A percentile compares a stretch with the other conserved stretches of the same genome.
These are phyloP conservation scores for Cosmorhoe ocellata DNA, from an alignment of 2,888 invertebrate species.

Conservation along the genomic window DNA sequence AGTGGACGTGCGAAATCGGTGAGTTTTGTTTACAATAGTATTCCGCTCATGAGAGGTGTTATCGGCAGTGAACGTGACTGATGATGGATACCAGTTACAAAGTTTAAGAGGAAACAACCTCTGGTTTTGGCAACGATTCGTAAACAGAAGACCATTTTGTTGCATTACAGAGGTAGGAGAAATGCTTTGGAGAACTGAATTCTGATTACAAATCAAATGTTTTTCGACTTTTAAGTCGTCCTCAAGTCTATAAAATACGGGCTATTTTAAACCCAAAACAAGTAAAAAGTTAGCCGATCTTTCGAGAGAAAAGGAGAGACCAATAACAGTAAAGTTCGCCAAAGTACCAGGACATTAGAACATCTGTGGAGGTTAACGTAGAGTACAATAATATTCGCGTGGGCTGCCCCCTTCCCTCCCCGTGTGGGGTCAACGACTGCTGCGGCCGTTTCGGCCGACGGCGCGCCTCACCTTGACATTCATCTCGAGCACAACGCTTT, in stretches of 20 bases:
- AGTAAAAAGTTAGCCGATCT: slow-evolving; percentile 9
- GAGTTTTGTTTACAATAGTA: slow-evolving; percentile 10
- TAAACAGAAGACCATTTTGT: slow-evolving; percentile 45
- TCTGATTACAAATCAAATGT: background rate
- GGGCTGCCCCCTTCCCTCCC: slow-evolving; percentile 64
- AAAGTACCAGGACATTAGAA: slow-evolving; percentile 70
- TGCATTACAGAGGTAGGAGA: background rate
- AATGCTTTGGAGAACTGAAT: background rate
- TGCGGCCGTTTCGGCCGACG: slow-evolving; percentile 78
- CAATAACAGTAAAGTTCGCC: slow-evolving; percentile 48
- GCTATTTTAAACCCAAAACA: background rate
- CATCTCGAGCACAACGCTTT: slow-evolving; percentile 76
- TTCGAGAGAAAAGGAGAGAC: slow-evolving; percentile 45
- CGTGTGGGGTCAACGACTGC: slow-evolving; percentile 72
- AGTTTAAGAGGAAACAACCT: slow-evolving; percentile 48
- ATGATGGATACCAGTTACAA: slow-evolving; percentile 27
- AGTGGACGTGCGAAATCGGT: background rate
- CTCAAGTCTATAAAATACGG: no score
- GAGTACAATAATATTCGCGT: slow-evolving; percentile 75
- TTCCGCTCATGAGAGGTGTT: slow-evolving; percentile 14
- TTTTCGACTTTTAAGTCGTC: no score
- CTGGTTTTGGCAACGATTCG: slow-evolving; percentile 46
- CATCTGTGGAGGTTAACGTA: slow-evolving; percentile 67
- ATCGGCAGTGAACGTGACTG: slow-evolving; percentile 45
- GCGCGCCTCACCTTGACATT: slow-evolving; percentile 82